Conservation (phyloP, 2,888 invertebrate genomes). For the Hypercompe scribonia region DNA sequence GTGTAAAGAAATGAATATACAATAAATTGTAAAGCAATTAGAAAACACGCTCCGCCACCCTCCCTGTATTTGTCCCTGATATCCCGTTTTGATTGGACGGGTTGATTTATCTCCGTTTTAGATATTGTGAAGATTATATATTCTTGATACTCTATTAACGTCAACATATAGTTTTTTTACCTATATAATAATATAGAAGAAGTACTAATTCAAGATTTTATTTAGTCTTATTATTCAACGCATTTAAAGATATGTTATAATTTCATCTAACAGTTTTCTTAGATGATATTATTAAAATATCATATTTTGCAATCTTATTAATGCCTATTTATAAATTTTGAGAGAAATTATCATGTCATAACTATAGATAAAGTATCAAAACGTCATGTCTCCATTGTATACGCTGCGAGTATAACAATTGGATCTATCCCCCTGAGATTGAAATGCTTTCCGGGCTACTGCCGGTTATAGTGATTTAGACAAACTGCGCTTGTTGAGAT, state of each 20-base stretch:
- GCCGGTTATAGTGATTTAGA: slow-evolving; percentile 78
- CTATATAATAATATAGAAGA: background rate
- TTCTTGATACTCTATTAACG: slow-evolving; percentile 66
- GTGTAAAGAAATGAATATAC: slow-evolving; percentile 74
- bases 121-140: slow-evolving; percentile 59
- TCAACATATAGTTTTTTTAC: background rate
- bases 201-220: background rate
- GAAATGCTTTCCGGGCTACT: slow-evolving; percentile 72
- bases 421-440: slow-evolving; percentile 74
- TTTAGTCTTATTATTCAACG: background rate
- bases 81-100: slow-evolving; percentile 84
- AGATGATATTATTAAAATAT: background rate
- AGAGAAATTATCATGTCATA: background rate
- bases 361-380: slow-evolving; percentile 65
- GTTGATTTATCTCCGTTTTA: slow-evolving; percentile 85
- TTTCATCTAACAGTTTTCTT: background rate
- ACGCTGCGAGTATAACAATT: slow-evolving; percentile 63
- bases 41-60: slow-evolving; percentile 79
- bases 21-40: slow-evolving; percentile 82
- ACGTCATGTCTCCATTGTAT: slow-evolving; percentile 39
- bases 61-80: slow-evolving; percentile 82
- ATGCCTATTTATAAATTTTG: background rate
- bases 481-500: slow-evolving; percentile 81
- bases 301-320: background rate
- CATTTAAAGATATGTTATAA: background rate